phyloP scores from a whole-genome alignment of 2,888 invertebrate species.

The Criorhina ranunculi region DNA sequence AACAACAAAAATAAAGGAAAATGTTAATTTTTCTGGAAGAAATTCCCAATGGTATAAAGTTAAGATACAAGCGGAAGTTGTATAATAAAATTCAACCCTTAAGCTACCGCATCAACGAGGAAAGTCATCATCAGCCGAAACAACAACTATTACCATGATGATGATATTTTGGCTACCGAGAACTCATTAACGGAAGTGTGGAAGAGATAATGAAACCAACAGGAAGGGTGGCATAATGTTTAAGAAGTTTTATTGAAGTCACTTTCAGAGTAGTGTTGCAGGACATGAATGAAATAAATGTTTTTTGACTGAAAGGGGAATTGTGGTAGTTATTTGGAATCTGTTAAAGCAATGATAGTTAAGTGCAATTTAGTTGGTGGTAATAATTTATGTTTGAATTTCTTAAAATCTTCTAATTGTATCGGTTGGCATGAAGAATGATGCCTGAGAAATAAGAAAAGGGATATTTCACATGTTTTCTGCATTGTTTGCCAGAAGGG shows the following conservation, averaged over 20 bases:
- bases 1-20: background rate
- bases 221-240: slow-evolving; percentile 48
- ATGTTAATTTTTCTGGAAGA: slow-evolving; percentile 58
- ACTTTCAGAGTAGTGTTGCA: slow-evolving; percentile 12
- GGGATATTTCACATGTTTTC: too few relatives aligned
- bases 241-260: slow-evolving; percentile 33
- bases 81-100: slow-evolving; percentile 61
- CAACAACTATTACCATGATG: slow-evolving; percentile 48
- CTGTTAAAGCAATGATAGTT: too few relatives aligned
- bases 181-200: slow-evolving; percentile 61
- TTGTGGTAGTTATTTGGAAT: too few relatives aligned
- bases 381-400: too few relatives aligned
- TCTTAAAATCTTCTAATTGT: too few relatives aligned
- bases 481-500: too few relatives aligned
- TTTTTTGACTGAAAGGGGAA: background rate
- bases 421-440: too few relatives aligned
- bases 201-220: slow-evolving; percentile 55
- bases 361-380: too few relatives aligned
- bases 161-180: slow-evolving; percentile 60
- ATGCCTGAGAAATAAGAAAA: too few relatives aligned
- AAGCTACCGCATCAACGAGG: slow-evolving; percentile 49
- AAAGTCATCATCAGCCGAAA: slow-evolving; percentile 43
- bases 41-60: slow-evolving; percentile 32
- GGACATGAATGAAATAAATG: slow-evolving; percentile 26
- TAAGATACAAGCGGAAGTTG: slow-evolving; percentile 35